Conservation (phyloP, 2,888 invertebrate species). For the Nomada ferruginata region DNA sequence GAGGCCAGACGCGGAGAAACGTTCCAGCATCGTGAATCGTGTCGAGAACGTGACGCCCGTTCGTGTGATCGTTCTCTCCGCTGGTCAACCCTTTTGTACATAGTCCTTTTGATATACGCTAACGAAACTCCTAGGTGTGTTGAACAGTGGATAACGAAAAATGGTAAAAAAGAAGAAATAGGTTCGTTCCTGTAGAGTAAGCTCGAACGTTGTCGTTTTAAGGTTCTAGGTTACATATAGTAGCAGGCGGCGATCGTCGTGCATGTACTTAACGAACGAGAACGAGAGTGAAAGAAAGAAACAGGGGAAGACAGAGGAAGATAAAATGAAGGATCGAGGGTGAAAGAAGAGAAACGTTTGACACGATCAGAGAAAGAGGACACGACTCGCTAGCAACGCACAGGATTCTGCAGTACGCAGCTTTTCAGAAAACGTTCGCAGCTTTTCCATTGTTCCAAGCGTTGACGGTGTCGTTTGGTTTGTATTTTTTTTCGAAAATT, state of each 20-base stretch:
- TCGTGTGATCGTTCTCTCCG: conserved; percentile 26
- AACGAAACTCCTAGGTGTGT: conserved; percentile 71
- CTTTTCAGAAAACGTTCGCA: conserved; percentile 41
- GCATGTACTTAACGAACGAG: conserved; percentile 68
- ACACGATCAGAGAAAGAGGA: conserved; percentile 14
- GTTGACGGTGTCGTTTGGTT: conserved; percentile 31
- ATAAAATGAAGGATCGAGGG: not conserved
- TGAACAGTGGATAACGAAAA: conserved; percentile 43
- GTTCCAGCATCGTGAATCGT: conserved; percentile 33
- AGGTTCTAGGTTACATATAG: conserved; percentile 37
- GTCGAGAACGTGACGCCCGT: not conserved
- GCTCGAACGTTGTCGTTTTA: conserved; percentile 66
- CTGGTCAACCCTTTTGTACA: conserved; percentile 72
- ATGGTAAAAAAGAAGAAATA: conserved; percentile 40
- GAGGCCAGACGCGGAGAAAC: conserved; percentile 19
- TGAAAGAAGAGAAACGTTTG: not conserved
- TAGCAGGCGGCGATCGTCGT: conserved; percentile 56
- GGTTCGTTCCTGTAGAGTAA: conserved; percentile 75
- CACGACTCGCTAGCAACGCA: conserved; percentile 32
- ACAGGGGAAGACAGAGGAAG: not conserved
- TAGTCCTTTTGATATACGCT: conserved; percentile 80
- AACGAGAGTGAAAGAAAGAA: not conserved
- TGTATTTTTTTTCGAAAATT: conserved; percentile 5
- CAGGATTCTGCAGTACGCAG: conserved; percentile 21
- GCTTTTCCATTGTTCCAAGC: conserved; percentile 21